Evolutionary conservation across 2,113 vertebrate species (phyloP), one percentile per base, ranked within the genome.

Genomic region (Micronycteris hirsuta): DNA sequence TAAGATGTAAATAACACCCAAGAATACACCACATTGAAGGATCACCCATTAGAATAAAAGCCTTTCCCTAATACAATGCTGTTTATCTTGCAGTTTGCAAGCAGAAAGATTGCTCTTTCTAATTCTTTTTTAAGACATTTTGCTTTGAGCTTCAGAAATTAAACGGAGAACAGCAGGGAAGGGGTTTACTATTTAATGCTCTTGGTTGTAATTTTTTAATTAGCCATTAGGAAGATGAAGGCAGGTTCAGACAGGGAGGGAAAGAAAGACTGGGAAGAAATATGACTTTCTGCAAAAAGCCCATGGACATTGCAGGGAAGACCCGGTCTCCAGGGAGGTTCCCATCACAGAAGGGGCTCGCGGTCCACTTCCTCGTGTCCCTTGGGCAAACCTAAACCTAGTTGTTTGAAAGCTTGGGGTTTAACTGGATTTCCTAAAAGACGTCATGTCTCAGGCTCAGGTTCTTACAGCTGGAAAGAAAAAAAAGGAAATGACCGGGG

Each of bases 201-300:
- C 83, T 93, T 89, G 70, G 96, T 89, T 97, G 95, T 97, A 97
- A 97, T 98, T 96, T 96, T 97, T 97, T 89, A 98, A 98, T 98
- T 97, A 97, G 86, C 94, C 96, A 96, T 97, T 97, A 97, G 88
- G 86, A 97, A 93, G 83, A 97, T 77, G 93, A 96, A 97, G 97
- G 95, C 96, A 95, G 91, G 96, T 97, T 97, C 95, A 97, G 94
- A 89, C 94, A 96, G 83, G 95, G 90, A 97, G 80, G 92, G 94
- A 95, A 97, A 86, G 82, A 76, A 77, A 94, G 88, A 67, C 86
- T 91, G 91, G 88, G 91, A 68, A 96, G 86, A 97, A 97, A 93
- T 89, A 96, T 1, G 65, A 67, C 91, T 97, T 97, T 97, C 94
- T 96, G 86, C 68, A 93, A 91, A 92, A 89, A 86, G 78, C 89